Percentiles rank a stretch among this genome's conserved stretches.
Conservation (phyloP, 2,797 vertebrate species). For the Anableps anableps region DNA sequence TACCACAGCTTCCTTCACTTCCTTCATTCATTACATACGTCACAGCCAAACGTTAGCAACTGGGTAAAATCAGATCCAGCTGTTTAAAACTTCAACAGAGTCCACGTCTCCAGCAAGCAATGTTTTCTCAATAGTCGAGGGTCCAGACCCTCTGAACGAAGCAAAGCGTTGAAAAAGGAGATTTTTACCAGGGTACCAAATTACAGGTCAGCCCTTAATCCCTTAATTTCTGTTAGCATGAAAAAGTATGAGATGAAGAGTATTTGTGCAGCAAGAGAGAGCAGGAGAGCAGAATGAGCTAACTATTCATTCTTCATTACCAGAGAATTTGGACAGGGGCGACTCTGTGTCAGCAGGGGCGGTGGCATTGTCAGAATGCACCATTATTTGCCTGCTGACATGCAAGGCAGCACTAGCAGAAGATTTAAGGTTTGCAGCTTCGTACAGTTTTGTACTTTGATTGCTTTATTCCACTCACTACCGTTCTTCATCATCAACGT, state of each 20-base stretch:
- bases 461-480: slow-evolving; percentile 48
- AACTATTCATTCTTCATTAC: slow-evolving; percentile 72
- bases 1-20: not conserved
- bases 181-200: too few relatives aligned
- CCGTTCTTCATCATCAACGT: slow-evolving; percentile 66
- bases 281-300: slow-evolving; percentile 64
- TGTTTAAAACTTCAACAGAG: not conserved
- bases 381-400: slow-evolving; percentile 69
- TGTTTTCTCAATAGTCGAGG: not conserved
- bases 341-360: slow-evolving; percentile 62
- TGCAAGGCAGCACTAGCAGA: slow-evolving; percentile 62
- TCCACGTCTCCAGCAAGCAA: not conserved
- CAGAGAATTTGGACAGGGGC: slow-evolving; percentile 50
- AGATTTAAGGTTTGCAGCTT: slow-evolving; percentile 59
- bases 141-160: too few relatives aligned
- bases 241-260: slow-evolving; percentile 7
- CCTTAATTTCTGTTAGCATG: slow-evolving; percentile 53
- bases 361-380: slow-evolving; percentile 68
- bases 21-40: not conserved
- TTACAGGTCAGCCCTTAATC: slow-evolving; percentile 3
- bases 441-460: slow-evolving; percentile 53
- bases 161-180: not conserved
- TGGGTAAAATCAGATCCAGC: too few relatives aligned
- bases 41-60: not conserved
- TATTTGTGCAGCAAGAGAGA: slow-evolving; percentile 31